Conservation (phyloP, 2,888 invertebrate species). For the Linnaemya vulpina region DNA sequence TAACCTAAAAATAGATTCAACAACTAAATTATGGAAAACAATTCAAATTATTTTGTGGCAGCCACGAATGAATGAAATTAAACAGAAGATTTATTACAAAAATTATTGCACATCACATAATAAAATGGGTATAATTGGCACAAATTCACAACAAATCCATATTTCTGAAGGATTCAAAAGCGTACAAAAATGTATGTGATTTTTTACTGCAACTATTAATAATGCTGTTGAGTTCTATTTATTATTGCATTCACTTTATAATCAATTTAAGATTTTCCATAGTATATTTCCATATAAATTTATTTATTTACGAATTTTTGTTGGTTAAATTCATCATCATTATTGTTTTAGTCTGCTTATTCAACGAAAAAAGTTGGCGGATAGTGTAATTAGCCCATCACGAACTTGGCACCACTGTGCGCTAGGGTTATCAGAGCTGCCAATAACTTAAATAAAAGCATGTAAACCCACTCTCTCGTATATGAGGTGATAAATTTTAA, state of each 20-base stretch:
- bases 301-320: too few species aligned
- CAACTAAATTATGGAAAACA: constrained; percentile 26
- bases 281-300: too few species aligned
- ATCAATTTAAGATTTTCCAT: too few species aligned
- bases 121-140: neutral
- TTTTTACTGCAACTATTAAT: neutral
- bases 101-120: neutral
- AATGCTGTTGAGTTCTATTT: neutral
- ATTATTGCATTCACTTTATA: too few species aligned
- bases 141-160: too few species aligned
- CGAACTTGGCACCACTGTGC: constrained; percentile 2
- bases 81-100: constrained; percentile 5
- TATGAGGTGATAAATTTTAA: constrained; percentile 1
- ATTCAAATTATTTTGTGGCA: constrained; percentile 38
- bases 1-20: constrained; percentile 34
- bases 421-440: neutral
- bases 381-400: too few species aligned
- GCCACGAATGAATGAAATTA: constrained; percentile 17
- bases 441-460: neutral
- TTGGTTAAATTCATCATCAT: too few species aligned
- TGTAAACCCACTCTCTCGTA: neutral
- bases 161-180: too few species aligned
- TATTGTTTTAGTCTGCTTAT: too few species aligned
- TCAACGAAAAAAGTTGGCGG: too few species aligned
- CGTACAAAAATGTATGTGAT: too few species aligned